Percentiles rank a stretch among this genome's conserved stretches.
Evolutionary conservation across 2,797 vertebrate genomes (phyloP).

Genomic region (Chelon auratus): DNA sequence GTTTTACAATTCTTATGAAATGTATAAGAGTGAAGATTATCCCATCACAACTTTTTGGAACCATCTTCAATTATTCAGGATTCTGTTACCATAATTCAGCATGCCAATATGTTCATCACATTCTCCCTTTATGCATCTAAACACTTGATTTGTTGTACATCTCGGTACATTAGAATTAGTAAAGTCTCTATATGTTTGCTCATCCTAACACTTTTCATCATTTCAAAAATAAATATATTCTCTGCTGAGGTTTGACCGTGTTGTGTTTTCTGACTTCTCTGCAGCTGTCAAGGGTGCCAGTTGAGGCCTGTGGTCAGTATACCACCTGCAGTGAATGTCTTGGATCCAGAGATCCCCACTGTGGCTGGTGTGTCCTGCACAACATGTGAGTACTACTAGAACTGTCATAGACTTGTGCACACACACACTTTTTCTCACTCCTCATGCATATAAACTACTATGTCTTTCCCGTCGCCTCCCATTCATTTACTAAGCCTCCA

Average conservation of each 20-base stretch:
- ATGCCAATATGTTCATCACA: constrained; percentile 4
- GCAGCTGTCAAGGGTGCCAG: constrained; percentile 94
- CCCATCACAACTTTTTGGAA: background rate
- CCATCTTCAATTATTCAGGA: too few species aligned
- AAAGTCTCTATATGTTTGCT: background rate
- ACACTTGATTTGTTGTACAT: background rate
- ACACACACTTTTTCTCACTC: background rate
- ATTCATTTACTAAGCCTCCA: constrained; percentile 8
- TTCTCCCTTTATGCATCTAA: constrained; percentile 4
- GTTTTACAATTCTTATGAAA: background rate
- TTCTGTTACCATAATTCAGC: too few species aligned
- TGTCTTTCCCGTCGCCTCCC: background rate
- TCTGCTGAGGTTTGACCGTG: constrained; percentile 8
- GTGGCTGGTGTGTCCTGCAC: constrained; percentile 98
- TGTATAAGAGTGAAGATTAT: background rate
- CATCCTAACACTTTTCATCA: background rate
- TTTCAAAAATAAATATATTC: background rate
- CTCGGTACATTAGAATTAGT: background rate
- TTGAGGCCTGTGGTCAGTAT: constrained; percentile 95
- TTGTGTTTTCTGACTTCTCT: constrained; percentile 29
- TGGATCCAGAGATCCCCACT: constrained; percentile 96
- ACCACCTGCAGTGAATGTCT: constrained; percentile 91
- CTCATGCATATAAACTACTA: background rate
- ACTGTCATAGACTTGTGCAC: background rate
- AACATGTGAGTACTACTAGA: constrained; percentile 89